Percentiles rank a stretch among this genome's conserved stretches.
Conservation (phyloP, 2,888 invertebrate genomes). For the Trypoxylon attenuatum region DNA sequence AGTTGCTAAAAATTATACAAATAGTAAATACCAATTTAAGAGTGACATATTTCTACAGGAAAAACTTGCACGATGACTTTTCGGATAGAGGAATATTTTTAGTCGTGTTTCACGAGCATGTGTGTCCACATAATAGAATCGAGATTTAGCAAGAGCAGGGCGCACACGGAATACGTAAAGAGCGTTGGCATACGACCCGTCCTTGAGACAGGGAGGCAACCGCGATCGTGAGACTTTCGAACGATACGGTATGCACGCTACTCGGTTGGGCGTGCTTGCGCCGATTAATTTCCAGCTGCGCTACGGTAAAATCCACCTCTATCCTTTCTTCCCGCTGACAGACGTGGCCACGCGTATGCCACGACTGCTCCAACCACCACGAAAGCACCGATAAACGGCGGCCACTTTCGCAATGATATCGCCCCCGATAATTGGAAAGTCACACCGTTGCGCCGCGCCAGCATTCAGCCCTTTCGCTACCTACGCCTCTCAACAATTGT, state of each 20-base stretch:
- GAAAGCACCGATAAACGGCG: background rate
- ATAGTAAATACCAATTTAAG: too few species aligned
- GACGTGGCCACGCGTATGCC: background rate
- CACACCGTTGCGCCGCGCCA: background rate
- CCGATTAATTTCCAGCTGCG: constrained; percentile 48
- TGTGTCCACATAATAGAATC: background rate
- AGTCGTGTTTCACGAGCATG: background rate
- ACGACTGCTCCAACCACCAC: too few species aligned
- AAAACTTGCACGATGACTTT: too few species aligned
- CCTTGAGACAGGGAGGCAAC: constrained; percentile 48
- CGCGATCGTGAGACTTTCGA: constrained; percentile 50
- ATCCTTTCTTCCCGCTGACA: constrained; percentile 18
- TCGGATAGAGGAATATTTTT: too few species aligned
- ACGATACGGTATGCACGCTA: constrained; percentile 52
- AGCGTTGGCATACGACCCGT: constrained; percentile 45
- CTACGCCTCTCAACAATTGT: background rate
- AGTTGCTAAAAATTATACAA: too few species aligned
- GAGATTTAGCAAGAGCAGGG: background rate
- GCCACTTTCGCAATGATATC: background rate
- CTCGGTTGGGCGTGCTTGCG: constrained; percentile 43
- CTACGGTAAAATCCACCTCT: constrained; percentile 43
- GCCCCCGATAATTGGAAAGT: background rate
- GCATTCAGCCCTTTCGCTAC: background rate
- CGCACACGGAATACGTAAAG: constrained; percentile 43
- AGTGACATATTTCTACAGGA: too few species aligned